phyloP scores from a whole-genome alignment of 2,113 vertebrate genomes.

The Campylorhamphus procurvoides region DNA sequence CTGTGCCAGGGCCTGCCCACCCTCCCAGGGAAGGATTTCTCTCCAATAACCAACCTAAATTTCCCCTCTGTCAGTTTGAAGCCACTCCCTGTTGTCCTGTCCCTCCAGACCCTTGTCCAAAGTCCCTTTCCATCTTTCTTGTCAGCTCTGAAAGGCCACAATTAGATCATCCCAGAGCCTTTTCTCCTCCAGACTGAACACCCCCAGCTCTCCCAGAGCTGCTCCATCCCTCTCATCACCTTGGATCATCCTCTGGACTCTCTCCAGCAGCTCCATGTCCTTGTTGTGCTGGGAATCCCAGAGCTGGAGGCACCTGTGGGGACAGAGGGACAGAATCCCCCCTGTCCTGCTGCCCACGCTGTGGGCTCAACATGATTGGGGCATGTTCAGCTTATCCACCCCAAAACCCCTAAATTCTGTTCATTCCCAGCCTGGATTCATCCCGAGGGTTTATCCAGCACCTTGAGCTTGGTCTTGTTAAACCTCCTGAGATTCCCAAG shows the following conservation, averaged over 20 bases:
- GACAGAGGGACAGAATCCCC: background rate
- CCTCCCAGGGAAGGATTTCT: background rate
- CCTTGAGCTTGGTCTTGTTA: background rate
- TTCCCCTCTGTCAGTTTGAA: background rate
- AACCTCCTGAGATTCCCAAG: background rate
- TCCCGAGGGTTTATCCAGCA: background rate
- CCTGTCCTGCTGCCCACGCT: background rate
- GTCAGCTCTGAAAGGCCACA: background rate
- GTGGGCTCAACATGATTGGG: background rate
- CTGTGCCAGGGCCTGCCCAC: background rate
- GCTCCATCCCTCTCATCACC: background rate
- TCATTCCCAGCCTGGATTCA: background rate
- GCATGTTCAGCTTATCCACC: background rate
- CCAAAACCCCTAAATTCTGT: background rate
- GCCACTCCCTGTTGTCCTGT: background rate
- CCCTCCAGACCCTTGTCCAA: background rate
- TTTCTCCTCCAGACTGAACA: background rate
- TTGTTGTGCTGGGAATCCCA: background rate
- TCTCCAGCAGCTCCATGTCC: background rate
- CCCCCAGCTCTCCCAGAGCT: background rate
- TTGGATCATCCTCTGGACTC: background rate
- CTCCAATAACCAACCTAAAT: accelerated
- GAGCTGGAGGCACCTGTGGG: background rate
- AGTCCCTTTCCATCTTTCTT: background rate
- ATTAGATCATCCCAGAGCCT: background rate